Evolutionary conservation across 2,888 invertebrate species (phyloP).

Genomic region (Dryocosmus kuriphilus): DNA sequence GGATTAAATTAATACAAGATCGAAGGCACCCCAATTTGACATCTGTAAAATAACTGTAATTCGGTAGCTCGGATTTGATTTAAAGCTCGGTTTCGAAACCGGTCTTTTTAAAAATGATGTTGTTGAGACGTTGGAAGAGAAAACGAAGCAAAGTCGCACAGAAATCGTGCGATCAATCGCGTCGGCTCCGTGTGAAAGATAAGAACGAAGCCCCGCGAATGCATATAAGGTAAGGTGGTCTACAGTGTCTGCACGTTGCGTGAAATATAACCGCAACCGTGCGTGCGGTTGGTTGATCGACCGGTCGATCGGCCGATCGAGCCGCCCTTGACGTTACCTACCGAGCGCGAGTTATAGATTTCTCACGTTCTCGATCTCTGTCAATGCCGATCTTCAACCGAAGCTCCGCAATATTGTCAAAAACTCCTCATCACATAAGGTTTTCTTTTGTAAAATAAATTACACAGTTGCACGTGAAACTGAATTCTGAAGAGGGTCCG

Average conservation of each 20-base stretch:
- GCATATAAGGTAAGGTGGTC: slow-evolving; percentile 62
- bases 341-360: slow-evolving; percentile 63
- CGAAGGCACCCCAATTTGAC: too few relatives aligned
- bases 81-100: neutral
- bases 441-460: slow-evolving; percentile 23
- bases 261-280: slow-evolving; percentile 76
- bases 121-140: slow-evolving; percentile 12
- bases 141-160: slow-evolving; percentile 38
- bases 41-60: neutral
- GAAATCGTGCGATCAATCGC: slow-evolving; percentile 41
- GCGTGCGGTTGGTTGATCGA: slow-evolving; percentile 68
- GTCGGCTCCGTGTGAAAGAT: slow-evolving; percentile 54
- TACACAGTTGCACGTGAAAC: slow-evolving; percentile 38
- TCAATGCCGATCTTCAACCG: neutral
- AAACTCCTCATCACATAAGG: slow-evolving; percentile 39
- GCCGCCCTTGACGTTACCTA: slow-evolving; percentile 61
- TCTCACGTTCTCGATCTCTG: slow-evolving; percentile 68
- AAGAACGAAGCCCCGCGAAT: slow-evolving; percentile 65
- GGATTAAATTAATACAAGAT: too few relatives aligned
- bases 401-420: slow-evolving; percentile 15
- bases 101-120: neutral
- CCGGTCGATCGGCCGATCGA: slow-evolving; percentile 51
- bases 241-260: slow-evolving; percentile 65
- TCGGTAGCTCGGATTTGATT: neutral
- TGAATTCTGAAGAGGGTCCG: neutral